Conservation (phyloP, 2,888 invertebrate genomes). For the Coecobrya sp. region DNA sequence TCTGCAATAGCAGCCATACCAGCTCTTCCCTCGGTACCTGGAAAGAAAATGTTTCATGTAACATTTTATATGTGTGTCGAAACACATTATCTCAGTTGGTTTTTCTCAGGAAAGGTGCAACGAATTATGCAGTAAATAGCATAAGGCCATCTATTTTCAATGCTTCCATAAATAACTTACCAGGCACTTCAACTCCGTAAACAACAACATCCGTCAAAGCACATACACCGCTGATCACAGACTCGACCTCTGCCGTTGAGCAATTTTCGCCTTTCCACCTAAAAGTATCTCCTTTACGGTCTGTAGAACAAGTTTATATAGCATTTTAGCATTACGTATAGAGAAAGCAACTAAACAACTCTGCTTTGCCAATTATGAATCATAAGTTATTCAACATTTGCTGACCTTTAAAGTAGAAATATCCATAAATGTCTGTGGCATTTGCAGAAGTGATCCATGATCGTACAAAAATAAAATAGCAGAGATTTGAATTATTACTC, state of each 20-base stretch:
- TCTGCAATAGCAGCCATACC: conserved; percentile 90
- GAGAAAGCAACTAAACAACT: not conserved
- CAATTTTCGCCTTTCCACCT: conserved; percentile 87
- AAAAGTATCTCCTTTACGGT: conserved; percentile 94
- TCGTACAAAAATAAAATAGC: too few relatives aligned
- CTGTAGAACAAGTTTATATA: conserved; percentile 12
- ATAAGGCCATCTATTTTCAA: not conserved
- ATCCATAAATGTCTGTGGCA: conserved; percentile 91
- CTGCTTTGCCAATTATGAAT: not conserved
- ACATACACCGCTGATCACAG: conserved; percentile 32
- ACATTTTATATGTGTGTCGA: not conserved
- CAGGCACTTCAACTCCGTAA: conserved; percentile 61
- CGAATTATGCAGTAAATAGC: not conserved
- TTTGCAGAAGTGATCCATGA: too few relatives aligned
- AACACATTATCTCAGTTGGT: not conserved
- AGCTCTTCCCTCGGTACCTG: conserved; percentile 91
- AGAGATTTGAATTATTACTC: too few relatives aligned
- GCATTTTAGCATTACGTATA: not conserved
- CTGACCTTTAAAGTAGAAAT: conserved; percentile 95
- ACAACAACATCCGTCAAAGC: conserved; percentile 52
- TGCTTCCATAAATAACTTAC: conserved; percentile 12
- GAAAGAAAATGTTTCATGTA: conserved; percentile 43
- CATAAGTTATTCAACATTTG: not conserved
- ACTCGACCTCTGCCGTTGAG: conserved; percentile 46
- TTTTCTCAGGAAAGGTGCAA: not conserved